Base-by-base conservation (phyloP, 2,113 vertebrate species). In the Rhombomys opimus region DNA sequence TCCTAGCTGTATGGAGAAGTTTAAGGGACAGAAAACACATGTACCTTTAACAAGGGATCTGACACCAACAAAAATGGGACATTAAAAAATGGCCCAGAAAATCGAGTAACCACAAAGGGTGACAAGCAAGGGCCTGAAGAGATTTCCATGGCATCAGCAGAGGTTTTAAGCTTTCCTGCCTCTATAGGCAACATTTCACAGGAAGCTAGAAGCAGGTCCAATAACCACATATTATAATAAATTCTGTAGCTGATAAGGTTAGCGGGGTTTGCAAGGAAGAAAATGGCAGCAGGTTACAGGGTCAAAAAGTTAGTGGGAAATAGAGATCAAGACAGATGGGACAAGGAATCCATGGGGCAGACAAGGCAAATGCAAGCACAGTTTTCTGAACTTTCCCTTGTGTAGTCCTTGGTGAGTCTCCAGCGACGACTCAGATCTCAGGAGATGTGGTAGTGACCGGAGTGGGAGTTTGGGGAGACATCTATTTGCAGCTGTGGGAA, bases 81-180 rank as follows among this genome's bases (percentile, higher is more conserved):
- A 72, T 80, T 30, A 96, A 50, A 84, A 90, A 90, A 59, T 32
- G 10, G 38, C 32, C 46, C 72, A 89, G 52, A 96, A 72, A 73
- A 87, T 94, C 93, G 68, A 84, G 23, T 20, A 8, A 65, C 27
- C 17, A 38, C 5, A 27, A n/a, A 35, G 6, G 10, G 72, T 2
- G 23, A 32, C 59, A 22, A 22, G 41, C 73, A 76, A 80, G 17
- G 2, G 1, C 38, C 41, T 14, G 46, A n/a, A 52, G 78, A 41
- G 35, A 6, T 59, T 76, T 59, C 9, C 10, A 22, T n/a, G 80
- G 30, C 17, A 5, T 57, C 23, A 63, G 12, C 35, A 82, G 9
- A 23, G 22, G 30, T 10, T 52, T 14, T 20, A 17, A 68, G 2
- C 35, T 15, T 23, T 68, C 2, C 6, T 2, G 85, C 0, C 1